Evolutionary conservation across 2,888 invertebrate species (phyloP).

Genomic region (Doris montereyensis): DNA sequence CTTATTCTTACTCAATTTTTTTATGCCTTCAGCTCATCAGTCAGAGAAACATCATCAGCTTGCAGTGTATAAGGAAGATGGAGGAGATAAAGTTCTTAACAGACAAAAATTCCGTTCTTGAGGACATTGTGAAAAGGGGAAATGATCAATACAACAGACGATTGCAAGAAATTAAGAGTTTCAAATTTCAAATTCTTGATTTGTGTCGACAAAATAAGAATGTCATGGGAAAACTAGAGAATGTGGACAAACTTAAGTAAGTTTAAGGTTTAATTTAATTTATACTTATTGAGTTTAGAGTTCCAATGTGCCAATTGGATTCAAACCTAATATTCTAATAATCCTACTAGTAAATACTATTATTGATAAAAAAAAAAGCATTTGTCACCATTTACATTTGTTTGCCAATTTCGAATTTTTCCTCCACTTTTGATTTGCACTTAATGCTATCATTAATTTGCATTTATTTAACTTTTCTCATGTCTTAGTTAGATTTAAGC

Average conservation of each 20-base stretch:
- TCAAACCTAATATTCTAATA: no score
- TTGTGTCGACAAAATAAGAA: not conserved
- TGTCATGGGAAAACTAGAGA: not conserved
- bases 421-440: no score
- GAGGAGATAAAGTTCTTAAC: constrained; percentile 20
- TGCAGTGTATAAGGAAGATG: constrained; percentile 18
- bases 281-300: no score
- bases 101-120: constrained; percentile 30
- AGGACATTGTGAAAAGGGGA: constrained; percentile 24
- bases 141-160: not conserved
- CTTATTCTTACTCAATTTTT: no score
- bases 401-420: no score
- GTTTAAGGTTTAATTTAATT: not conserved
- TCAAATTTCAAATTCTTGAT: not conserved
- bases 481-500: no score
- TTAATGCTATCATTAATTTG: no score
- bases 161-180: not conserved
- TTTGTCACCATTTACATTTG: no score
- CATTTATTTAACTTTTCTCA: no score
- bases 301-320: no score
- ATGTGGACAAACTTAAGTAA: not conserved
- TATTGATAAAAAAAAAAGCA: no score
- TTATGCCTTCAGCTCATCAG: not conserved
- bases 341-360: no score
- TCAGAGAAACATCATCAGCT: constrained; percentile 19